These are phyloP conservation scores for Prosapia bicincta DNA, from an alignment of 2,888 invertebrate genomes.

Conservation along the genomic window DNA sequence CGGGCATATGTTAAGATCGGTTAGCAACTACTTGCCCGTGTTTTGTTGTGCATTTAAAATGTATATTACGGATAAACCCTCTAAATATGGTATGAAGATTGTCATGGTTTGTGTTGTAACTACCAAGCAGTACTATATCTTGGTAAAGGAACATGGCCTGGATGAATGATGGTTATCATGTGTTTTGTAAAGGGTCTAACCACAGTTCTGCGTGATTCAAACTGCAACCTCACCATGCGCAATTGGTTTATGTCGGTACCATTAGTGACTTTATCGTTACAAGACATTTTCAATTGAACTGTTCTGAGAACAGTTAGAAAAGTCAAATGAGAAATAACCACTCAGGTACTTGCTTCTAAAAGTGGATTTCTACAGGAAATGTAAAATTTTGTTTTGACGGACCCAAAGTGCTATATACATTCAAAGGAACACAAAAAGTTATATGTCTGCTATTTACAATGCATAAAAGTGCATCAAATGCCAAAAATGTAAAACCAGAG, in stretches of 20 bases:
- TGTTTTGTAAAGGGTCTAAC: neutral
- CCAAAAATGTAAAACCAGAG: neutral
- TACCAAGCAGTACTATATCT: neutral
- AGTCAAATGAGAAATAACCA: neutral
- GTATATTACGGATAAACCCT: slow-evolving; percentile 5
- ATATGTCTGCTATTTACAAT: neutral
- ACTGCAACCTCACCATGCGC: neutral
- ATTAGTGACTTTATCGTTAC: neutral
- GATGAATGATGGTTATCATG: neutral
- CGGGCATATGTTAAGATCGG: neutral
- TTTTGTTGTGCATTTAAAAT: neutral
- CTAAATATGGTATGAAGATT: slow-evolving; percentile 6
- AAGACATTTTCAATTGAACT: neutral
- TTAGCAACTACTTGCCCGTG: slow-evolving; percentile 2
- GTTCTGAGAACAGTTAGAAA: neutral
- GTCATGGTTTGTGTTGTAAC: slow-evolving; percentile 8
- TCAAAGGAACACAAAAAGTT: neutral
- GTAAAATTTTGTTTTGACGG: neutral
- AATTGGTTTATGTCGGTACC: slow-evolving; percentile 5
- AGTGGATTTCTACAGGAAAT: neutral
- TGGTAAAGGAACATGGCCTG: neutral
- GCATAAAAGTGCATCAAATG: neutral
- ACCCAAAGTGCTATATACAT: neutral
- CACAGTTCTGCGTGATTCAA: neutral
- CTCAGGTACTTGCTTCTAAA: neutral